Evolutionary conservation across 2,113 vertebrate genomes (phyloP).

Genomic region (Halcyon senegalensis): DNA sequence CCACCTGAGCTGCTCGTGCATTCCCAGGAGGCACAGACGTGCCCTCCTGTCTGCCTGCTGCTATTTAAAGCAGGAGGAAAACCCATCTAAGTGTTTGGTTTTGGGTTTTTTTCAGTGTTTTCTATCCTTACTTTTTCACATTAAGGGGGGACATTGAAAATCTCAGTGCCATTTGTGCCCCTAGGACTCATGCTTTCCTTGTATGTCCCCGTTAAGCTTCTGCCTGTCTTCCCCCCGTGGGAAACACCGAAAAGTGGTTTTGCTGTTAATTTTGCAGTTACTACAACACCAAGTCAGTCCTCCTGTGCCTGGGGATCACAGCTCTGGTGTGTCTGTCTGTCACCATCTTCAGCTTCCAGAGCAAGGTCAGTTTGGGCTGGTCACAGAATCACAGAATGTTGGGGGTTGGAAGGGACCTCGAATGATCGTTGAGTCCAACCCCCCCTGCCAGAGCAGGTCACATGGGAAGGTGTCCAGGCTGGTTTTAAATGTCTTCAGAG

Average conservation of each 20-base stretch:
- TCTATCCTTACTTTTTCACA: neutral
- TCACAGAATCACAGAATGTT: no score
- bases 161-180: neutral
- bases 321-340: constrained; percentile 88
- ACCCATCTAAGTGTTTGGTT: neutral
- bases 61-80: neutral
- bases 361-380: constrained; percentile 80
- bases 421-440: no score
- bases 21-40: neutral
- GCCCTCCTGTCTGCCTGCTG: neutral
- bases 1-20: neutral
- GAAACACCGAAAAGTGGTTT: neutral
- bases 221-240: neutral
- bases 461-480: no score
- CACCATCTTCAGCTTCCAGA: constrained; percentile 93
- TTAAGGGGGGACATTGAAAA: rapidly evolving
- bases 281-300: constrained; percentile 92
- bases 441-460: no score
- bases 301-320: constrained; percentile 91
- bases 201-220: neutral
- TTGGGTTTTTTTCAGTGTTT: neutral
- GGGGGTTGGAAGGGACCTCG: no score
- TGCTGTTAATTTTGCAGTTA: constrained; percentile 74
- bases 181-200: rapidly evolving
- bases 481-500: no score